phyloP scores from a whole-genome alignment of 2,797 vertebrate species.

The Helarctos malayanus region DNA sequence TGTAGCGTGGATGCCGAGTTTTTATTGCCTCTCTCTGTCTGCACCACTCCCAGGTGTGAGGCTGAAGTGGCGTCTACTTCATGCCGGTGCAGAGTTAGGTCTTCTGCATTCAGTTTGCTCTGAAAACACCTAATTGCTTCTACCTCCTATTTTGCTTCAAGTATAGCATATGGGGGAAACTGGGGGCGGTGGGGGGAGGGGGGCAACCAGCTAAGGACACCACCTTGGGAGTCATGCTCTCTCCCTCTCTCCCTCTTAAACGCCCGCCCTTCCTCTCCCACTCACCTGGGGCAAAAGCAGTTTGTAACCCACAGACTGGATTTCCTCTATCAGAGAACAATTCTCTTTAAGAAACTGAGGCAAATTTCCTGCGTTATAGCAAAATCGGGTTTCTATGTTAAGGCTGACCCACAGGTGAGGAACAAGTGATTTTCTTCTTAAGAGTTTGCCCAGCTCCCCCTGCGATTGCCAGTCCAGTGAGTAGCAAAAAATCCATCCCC shows the following conservation, averaged over 20 bases:
- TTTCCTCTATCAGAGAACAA: constrained; percentile 31
- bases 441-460: neutral
- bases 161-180: neutral
- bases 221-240: neutral
- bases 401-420: constrained; percentile 20
- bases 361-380: neutral
- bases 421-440: constrained; percentile 37
- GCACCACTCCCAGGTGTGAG: neutral
- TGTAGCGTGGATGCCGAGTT: neutral
- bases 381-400: constrained; percentile 50
- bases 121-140: neutral
- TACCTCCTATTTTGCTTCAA: neutral
- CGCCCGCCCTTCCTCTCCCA: neutral
- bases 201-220: neutral
- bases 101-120: constrained; percentile 14
- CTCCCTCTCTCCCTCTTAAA: neutral
- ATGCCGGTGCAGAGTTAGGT: neutral
- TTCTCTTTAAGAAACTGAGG: constrained; percentile 32
- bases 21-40: neutral
- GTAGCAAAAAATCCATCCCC: neutral
- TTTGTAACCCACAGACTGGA: neutral
- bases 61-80: neutral
- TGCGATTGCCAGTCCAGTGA: neutral
- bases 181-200: neutral
- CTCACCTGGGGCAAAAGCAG: neutral